Evolutionary conservation across 2,797 vertebrate genomes (phyloP).

Genomic region (Leptodactylus fallax): DNA sequence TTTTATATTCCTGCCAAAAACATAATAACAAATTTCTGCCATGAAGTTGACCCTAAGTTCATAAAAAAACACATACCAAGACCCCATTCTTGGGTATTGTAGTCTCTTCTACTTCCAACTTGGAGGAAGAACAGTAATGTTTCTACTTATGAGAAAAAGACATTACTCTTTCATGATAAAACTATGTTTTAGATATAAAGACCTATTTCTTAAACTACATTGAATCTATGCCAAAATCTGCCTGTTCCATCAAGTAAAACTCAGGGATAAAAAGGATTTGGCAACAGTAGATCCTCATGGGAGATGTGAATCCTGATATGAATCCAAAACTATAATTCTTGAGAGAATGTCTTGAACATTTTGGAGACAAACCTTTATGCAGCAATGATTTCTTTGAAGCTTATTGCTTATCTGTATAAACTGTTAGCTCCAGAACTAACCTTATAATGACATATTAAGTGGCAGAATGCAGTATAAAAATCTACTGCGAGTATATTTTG

Average conservation of each 20-base stretch:
- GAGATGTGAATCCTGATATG: neutral
- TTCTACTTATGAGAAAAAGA: neutral
- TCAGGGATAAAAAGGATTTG: constrained; percentile 36
- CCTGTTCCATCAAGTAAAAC: constrained; percentile 17
- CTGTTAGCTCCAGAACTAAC: neutral
- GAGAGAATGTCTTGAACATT: neutral
- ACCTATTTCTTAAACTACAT: constrained; percentile 24
- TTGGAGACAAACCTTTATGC: constrained; percentile 13
- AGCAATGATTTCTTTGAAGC: neutral
- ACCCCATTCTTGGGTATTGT: neutral
- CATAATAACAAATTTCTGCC: neutral
- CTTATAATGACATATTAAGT: neutral
- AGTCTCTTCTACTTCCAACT: neutral
- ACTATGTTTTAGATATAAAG: constrained; percentile 46
- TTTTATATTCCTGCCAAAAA: constrained; percentile 9
- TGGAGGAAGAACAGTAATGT: neutral
- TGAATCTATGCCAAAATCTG: constrained; percentile 36
- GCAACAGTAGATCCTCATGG: constrained; percentile 30
- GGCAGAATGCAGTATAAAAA: no score
- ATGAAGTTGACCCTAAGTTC: neutral
- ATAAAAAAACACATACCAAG: neutral
- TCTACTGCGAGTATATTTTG: no score
- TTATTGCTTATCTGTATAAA: neutral
- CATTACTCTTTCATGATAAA: constrained; percentile 17
- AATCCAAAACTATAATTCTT: constrained; percentile 15